Evolutionary conservation across 1,140 invertebrate genomes (phyloP).

Genomic region (Cydia fagiglandana): DNA sequence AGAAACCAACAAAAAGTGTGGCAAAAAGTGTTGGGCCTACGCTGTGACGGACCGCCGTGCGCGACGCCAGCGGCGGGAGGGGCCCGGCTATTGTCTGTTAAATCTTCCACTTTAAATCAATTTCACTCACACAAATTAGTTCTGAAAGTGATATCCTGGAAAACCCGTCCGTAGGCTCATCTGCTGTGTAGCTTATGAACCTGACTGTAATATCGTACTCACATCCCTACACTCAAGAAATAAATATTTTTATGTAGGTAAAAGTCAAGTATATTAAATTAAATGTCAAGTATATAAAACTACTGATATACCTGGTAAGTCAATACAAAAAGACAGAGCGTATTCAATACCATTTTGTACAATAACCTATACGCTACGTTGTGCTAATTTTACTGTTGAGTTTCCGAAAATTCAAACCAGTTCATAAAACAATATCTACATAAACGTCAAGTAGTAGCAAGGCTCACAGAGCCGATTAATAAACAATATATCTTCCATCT

Average conservation of each 20-base stretch:
- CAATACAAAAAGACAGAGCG: too few species aligned
- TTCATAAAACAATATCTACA: not conserved
- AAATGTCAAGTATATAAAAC: too few species aligned
- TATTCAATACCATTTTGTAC: too few species aligned
- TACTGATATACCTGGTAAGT: too few species aligned
- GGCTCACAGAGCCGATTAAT: constrained; percentile 25
- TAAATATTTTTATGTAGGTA: too few species aligned
- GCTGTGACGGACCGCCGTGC: constrained; percentile 40
- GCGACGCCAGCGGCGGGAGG: constrained; percentile 51
- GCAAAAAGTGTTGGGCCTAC: constrained; percentile 54
- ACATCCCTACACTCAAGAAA: too few species aligned
- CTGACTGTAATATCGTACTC: not conserved
- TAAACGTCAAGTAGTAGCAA: not conserved
- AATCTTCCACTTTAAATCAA: constrained; percentile 18
- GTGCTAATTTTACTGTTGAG: not conserved
- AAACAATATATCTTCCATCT: constrained; percentile 26
- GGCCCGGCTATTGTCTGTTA: constrained; percentile 38
- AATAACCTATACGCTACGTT: too few species aligned
- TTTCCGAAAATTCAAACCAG: not conserved
- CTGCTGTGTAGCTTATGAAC: not conserved
- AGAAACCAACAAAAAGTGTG: constrained; percentile 69
- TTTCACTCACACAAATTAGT: constrained; percentile 21
- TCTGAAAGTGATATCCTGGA: constrained; percentile 10
- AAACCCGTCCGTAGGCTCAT: not conserved
- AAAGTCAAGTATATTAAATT: too few species aligned